Evolutionary conservation across 2,797 vertebrate genomes (phyloP), one percentile per base, ranked within the genome.

Genomic region (Spinus pinus): DNA sequence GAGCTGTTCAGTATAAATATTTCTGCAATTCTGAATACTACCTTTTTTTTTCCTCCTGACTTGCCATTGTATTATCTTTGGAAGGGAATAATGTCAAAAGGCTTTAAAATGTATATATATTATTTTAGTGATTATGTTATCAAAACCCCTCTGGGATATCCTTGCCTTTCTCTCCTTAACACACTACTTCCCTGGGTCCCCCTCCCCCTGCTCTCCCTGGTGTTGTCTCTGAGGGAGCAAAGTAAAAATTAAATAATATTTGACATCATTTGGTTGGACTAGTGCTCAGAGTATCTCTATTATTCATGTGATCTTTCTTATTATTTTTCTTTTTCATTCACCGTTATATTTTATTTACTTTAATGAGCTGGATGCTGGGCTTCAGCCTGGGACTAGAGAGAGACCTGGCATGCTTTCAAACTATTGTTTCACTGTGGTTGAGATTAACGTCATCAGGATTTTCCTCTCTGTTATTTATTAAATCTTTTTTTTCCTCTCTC

Each of bases 221-320:
- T 95, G 88, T 85, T 93, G 95, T 70, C 72, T 89, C 56, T 61
- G 61, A 92, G 73, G 54, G 54, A 87, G 89, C 66, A 83, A 93
- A 96, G 51, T 84, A 95, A 93, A 78, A 95, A 95, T 95, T 90
- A 89, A 95, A 77, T 87, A 96, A 95, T 74, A 95, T 82, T 62
- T 96, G 89, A 80, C 82, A 93, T 94, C 87, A 92, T 89, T 96
- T 93, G 57, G 75, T 97, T 79, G 94, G 90, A 89, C 93, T 95
- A 64, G 53, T 95, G 42, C 25, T 95, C 90, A 79, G 87, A 86
- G 92, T 78, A 87, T 95, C 61, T 97, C 73, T 77, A 94, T 94
- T 94, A 86, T 94, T 94, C 65, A 91, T 86, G 82, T 31, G 56
- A 61, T 91, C 81, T 85, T 96, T 95, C 90, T 10, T 24, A 80